A percentile compares a stretch with the other conserved stretches of the same genome.
These are phyloP conservation scores for Sarcophaga bullata DNA, from an alignment of 1,140 invertebrate genomes.

Conservation along the genomic window DNA sequence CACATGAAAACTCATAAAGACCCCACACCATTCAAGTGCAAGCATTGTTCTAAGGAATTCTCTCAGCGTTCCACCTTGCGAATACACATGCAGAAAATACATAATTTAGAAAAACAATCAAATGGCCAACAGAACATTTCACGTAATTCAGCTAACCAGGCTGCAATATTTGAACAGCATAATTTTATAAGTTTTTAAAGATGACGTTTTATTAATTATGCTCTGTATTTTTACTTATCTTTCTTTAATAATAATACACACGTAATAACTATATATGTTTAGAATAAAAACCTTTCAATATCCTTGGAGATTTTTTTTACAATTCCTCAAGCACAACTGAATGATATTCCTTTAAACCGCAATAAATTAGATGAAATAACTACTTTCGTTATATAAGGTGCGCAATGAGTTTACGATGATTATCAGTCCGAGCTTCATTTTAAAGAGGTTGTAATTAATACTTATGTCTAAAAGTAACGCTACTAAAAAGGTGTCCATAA, in stretches of 20 bases:
- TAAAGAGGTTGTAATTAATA: too few species aligned
- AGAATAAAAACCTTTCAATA: neutral
- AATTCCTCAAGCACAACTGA: neutral
- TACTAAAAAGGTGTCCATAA: neutral
- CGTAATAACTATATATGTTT: neutral
- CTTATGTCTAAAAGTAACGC: neutral
- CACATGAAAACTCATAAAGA: slow-evolving; percentile 45
- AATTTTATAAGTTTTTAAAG: neutral
- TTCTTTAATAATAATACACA: neutral
- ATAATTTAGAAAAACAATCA: slow-evolving; percentile 3
- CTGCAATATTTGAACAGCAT: neutral
- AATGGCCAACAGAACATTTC: neutral
- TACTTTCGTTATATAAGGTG: too few species aligned
- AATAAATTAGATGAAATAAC: too few species aligned
- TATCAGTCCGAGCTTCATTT: too few species aligned
- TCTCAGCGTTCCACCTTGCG: slow-evolving; percentile 42
- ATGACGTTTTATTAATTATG: neutral
- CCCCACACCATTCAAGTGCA: slow-evolving; percentile 44
- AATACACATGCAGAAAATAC: slow-evolving; percentile 30
- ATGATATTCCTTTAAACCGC: neutral
- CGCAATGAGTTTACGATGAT: too few species aligned
- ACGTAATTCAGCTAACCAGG: neutral
- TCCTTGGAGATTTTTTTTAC: neutral
- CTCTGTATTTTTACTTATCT: neutral
- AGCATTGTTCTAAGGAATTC: slow-evolving; percentile 33